Conservation (phyloP, 2,888 invertebrate species). For the Galerucella calmariensis region DNA sequence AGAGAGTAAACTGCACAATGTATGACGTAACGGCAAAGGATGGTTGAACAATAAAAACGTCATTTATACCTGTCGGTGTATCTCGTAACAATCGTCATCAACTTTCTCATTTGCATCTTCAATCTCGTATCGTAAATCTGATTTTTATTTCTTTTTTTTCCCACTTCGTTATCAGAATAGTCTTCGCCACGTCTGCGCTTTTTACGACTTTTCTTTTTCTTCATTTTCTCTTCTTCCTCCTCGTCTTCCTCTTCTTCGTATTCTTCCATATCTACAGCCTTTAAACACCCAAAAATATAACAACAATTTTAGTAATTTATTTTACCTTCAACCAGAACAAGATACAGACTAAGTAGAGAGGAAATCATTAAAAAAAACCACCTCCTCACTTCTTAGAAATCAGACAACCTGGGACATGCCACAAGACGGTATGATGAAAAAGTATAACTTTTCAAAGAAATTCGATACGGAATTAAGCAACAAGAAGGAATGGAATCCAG, state of each 20-base stretch:
- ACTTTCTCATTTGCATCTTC: slow-evolving; percentile 84
- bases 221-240: slow-evolving; percentile 75
- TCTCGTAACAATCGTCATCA: slow-evolving; percentile 89
- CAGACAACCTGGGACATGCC: too few species aligned
- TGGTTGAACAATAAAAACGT: neutral
- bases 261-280: slow-evolving; percentile 88
- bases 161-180: slow-evolving; percentile 68
- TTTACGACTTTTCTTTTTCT: slow-evolving; percentile 70
- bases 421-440: too few species aligned
- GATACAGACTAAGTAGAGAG: too few species aligned
- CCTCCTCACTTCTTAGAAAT: too few species aligned
- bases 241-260: slow-evolving; percentile 71
- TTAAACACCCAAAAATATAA: neutral
- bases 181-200: slow-evolving; percentile 68
- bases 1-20: too few species aligned
- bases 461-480: too few species aligned
- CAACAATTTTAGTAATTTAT: too few species aligned
- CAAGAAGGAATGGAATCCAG: too few species aligned
- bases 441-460: too few species aligned
- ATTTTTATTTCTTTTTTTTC: slow-evolving; percentile 65
- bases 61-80: slow-evolving; percentile 80
- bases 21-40: too few species aligned
- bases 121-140: slow-evolving; percentile 72
- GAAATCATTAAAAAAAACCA: too few species aligned
- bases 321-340: too few species aligned